A percentile compares a stretch with the other conserved stretches of the same genome.
phyloP scores from a whole-genome alignment of 2,113 vertebrate species.

The Protomyctophum bolini region DNA sequence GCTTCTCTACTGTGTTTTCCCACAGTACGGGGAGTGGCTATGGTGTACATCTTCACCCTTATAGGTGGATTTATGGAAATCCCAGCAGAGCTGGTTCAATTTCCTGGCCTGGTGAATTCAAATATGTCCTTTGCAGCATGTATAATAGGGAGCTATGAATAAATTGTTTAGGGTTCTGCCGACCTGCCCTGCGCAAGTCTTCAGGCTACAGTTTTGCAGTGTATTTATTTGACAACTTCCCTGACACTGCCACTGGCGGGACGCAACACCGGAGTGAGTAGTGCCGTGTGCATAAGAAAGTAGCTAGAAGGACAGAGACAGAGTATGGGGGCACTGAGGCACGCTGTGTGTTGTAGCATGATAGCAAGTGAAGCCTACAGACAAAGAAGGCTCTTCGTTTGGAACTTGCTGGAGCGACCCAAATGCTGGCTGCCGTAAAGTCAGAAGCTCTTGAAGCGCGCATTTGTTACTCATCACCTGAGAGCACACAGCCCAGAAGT shows the following conservation, averaged over 20 bases:
- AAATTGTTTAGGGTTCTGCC: conserved; percentile 5
- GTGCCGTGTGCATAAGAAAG: conserved; percentile 16
- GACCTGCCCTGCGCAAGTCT: conserved; percentile 13
- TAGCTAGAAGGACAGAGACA: conserved; percentile 9
- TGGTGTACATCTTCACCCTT: conserved; percentile 18
- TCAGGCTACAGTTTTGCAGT: conserved; percentile 10
- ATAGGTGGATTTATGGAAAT: conserved; percentile 25
- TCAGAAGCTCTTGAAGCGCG: no score
- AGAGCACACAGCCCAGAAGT: no score
- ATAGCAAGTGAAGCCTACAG: conserved; percentile 1
- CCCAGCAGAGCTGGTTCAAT: conserved; percentile 13
- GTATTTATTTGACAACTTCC: conserved; percentile 28
- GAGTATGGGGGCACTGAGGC: background rate
- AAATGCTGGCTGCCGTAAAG: no score
- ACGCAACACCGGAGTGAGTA: conserved; percentile 5
- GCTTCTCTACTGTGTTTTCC: conserved; percentile 30
- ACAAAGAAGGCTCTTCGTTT: background rate
- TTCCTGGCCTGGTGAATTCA: conserved; percentile 37
- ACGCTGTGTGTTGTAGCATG: background rate
- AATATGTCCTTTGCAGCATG: conserved; percentile 27
- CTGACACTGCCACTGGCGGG: background rate
- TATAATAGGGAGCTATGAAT: conserved; percentile 27
- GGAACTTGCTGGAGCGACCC: no score
- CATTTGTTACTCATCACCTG: no score
- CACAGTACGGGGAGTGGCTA: conserved; percentile 8